Evolutionary conservation across 2,797 vertebrate species (phyloP), one percentile per base, ranked within the genome.

Genomic region (Tachyglossus aculeatus): DNA sequence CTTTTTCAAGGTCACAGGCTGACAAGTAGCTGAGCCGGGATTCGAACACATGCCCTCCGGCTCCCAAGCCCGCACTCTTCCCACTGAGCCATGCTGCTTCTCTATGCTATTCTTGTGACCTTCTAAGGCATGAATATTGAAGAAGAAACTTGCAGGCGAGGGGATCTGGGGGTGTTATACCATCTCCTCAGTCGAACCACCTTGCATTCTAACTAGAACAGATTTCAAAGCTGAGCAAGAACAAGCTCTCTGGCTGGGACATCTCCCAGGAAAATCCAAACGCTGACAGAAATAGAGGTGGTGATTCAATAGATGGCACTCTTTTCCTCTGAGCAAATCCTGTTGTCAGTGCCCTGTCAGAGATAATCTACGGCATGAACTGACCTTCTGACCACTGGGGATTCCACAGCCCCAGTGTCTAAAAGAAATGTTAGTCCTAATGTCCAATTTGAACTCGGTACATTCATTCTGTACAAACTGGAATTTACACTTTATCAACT

Each of bases 121-220:
- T n/a, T n/a, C n/a, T n/a, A n/a, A n/a, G n/a, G n/a, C n/a, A n/a
- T n/a, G n/a, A n/a, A n/a, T n/a, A n/a, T n/a, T n/a, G 62, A 76
- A 55, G 3, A 55, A 48, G 8, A 11, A 55, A 57, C 73, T 67
- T 71, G 74, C 71, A 68, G 45, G 76, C 31, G 54, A 80, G 71
- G 78, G 80, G 62, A 78, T 81, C 71, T 83, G 71, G 34, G 81
- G 76, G 48, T 77, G 76, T 67, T 76, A 68, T 75, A 78, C 80
- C 66, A 55, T 59, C 66, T 71, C 66, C 71, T 62, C 68, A 56
- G 75, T 85, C 80, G 63, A 43, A 80, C 77, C 80, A 76, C 50
- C 78, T 85, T 74, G 74, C 74, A 76, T 83, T 74, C 68, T 71
- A 87, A 87, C 85, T 74, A 85, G 80, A 78, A 87, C 78, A 76